phyloP scores from a whole-genome alignment of 2,113 vertebrate species.

The Panthera uncia region DNA sequence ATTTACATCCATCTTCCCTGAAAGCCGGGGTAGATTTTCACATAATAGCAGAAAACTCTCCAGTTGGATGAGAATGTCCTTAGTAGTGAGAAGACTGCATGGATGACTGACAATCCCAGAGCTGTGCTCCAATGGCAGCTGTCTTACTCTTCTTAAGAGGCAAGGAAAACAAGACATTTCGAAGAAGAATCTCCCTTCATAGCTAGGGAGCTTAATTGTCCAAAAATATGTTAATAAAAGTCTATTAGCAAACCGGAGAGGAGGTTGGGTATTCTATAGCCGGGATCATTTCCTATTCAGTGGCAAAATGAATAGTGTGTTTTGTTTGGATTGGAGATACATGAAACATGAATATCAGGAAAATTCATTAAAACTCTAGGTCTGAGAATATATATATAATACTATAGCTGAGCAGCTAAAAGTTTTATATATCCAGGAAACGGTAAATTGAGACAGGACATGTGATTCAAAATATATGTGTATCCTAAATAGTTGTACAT shows the following conservation, averaged over 20 bases:
- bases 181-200: neutral
- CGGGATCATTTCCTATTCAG: neutral
- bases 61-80: neutral
- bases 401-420: neutral
- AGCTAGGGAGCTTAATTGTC: neutral
- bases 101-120: neutral
- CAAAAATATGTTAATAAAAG: neutral
- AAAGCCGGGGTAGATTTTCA: neutral
- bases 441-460: neutral
- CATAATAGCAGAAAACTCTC: neutral
- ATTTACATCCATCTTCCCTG: neutral
- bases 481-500: neutral
- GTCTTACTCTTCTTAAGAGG: neutral
- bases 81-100: neutral
- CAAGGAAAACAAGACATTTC: neutral
- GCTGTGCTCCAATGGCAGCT: neutral
- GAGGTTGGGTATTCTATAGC: neutral
- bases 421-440: neutral
- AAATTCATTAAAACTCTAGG: conserved; percentile 17
- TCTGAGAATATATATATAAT: neutral
- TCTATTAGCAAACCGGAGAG: neutral
- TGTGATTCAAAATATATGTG: neutral
- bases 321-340: neutral
- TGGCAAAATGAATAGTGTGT: neutral
- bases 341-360: neutral